Evolutionary conservation across 1,140 invertebrate genomes (phyloP).

Genomic region (Whitmania pigra): DNA sequence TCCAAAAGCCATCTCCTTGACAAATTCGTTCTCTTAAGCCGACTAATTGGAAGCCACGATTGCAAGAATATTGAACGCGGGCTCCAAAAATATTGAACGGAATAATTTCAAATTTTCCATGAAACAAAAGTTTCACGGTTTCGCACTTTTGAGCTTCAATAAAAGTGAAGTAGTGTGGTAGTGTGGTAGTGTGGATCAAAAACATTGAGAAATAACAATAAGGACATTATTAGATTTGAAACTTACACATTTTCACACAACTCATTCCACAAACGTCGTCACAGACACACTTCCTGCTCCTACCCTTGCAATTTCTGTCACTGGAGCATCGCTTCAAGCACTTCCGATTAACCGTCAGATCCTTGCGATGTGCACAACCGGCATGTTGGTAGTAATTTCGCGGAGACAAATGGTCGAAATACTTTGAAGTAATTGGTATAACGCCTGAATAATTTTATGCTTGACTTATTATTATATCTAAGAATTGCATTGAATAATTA

Average conservation of each 20-base stretch:
- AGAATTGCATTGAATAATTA: too few relatives aligned
- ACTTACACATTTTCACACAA: constrained; percentile 57
- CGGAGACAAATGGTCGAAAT: not conserved
- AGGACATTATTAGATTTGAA: not conserved
- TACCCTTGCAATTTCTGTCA: constrained; percentile 88
- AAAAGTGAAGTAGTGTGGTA: not conserved
- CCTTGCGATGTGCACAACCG: constrained; percentile 18
- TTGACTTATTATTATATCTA: too few relatives aligned
- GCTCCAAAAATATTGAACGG: constrained; percentile 39
- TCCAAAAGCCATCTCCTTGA: constrained; percentile 44
- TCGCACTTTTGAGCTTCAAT: constrained; percentile 22
- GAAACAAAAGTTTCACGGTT: constrained; percentile 17
- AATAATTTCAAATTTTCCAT: constrained; percentile 20
- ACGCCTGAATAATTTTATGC: too few relatives aligned
- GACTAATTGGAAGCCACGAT: constrained; percentile 41
- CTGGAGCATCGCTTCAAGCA: constrained; percentile 83
- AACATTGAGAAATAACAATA: not conserved
- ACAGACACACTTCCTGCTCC: constrained; percentile 87
- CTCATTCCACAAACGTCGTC: constrained; percentile 90
- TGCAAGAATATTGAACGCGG: constrained; percentile 40
- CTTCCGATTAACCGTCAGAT: constrained; percentile 23
- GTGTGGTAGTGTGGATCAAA: not conserved
- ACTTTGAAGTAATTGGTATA: too few relatives aligned
- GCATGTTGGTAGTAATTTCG: constrained; percentile 8
- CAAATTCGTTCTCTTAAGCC: constrained; percentile 40